These are phyloP conservation scores for Xanthia togata DNA, from an alignment of 2,888 invertebrate species.

Conservation along the genomic window DNA sequence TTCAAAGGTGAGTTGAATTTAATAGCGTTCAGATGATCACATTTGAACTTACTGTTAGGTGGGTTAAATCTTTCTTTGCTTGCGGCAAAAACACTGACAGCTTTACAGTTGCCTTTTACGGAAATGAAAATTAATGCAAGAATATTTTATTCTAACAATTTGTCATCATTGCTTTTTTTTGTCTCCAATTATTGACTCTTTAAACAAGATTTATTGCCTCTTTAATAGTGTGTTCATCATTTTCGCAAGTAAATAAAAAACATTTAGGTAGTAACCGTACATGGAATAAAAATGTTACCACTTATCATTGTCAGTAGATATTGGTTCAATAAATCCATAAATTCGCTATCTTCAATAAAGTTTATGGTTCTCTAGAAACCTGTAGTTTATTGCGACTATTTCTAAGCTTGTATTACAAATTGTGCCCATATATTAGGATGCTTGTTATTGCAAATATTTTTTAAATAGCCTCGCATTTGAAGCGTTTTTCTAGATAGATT, in stretches of 20 bases:
- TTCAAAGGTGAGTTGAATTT: slow-evolving; percentile 12
- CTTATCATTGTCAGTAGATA: slow-evolving; percentile 41
- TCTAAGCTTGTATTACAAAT: slow-evolving; percentile 60
- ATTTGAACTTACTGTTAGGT: not conserved
- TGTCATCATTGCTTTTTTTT: slow-evolving; percentile 18
- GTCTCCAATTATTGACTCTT: not conserved
- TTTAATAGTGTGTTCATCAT: slow-evolving; percentile 11
- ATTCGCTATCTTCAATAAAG: slow-evolving; percentile 44
- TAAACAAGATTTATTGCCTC: slow-evolving; percentile 34
- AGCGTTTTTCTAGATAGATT: slow-evolving; percentile 48
- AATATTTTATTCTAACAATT: slow-evolving; percentile 36
- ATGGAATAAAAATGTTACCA: slow-evolving; percentile 29
- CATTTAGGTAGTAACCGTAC: not conserved
- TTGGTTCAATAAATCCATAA: slow-evolving; percentile 50
- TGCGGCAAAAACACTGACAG: not conserved
- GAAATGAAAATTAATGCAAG: not conserved
- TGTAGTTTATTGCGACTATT: slow-evolving; percentile 57
- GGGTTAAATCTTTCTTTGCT: slow-evolving; percentile 7
- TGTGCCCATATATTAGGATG: slow-evolving; percentile 47
- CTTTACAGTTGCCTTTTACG: not conserved
- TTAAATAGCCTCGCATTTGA: slow-evolving; percentile 29
- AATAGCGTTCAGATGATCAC: not conserved
- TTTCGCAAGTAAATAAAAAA: slow-evolving; percentile 13
- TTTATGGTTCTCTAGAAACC: slow-evolving; percentile 42
- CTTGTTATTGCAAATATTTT: slow-evolving; percentile 48